Base-by-base conservation (phyloP, 2,888 invertebrate genomes). In the Philereme transversata region DNA sequence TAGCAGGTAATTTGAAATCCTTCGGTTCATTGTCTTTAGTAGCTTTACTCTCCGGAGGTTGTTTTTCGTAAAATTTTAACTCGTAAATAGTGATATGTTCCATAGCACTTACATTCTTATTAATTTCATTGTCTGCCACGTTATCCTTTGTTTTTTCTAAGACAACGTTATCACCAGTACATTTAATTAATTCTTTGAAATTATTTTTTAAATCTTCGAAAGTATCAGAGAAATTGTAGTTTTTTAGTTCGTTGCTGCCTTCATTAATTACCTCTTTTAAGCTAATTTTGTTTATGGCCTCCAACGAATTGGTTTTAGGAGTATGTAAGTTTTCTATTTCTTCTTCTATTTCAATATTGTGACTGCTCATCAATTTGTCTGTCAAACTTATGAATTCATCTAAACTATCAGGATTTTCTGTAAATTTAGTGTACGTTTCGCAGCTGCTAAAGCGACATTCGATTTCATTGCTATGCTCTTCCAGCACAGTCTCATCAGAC, bases 371-470 rank as follows among this genome's bases (percentile, higher is more conserved):
- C 71, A 92, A 79, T 77, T 86, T 83, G 75, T 92, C 87, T 46
- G 92, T 92, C 47, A 91, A 69, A 62, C 75, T 84, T 56, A 91
- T 82, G 70, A 92, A 92, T 73, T 92, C 92, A 67, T 90, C 87
- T 66, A 92, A 81, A 69, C 89, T 88, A 9, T 78, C 79, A 5
- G 90, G 81, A 65, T 88, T 80, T 71, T 89, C 90, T 7, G 87
- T 86, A 63, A 88, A 90, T 75, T 92, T 92, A 41, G 92, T 92
- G 55, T 92, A 92, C 11, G 92, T 91, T 51, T 90, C 90, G 46
- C 91, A 86, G 71, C 91, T 92, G 4, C 90, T 88, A 64, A 87
- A 84, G 44, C 89, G 83, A 69, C 83, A 79, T 47, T 79, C 75
- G 47, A 81, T 74, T 51, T 79, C 75, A 54, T 48, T 55, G 22